These are phyloP conservation scores for Wiebesia pumilae DNA, from an alignment of 1,140 invertebrate species.

Conservation along the genomic window DNA sequence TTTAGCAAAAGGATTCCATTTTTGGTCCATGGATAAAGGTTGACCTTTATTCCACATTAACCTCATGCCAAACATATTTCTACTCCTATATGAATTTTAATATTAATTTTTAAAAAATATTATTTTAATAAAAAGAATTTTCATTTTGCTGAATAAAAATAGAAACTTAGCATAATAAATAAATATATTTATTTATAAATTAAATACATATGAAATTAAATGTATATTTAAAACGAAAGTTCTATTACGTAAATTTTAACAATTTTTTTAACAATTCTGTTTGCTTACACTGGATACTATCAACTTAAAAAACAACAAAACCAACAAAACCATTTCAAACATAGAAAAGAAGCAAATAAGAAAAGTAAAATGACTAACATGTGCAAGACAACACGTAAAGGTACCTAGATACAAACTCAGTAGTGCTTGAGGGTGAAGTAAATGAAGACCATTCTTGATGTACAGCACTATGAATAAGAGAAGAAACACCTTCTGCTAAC, in stretches of 20 bases:
- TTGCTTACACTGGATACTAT: conserved; percentile 39
- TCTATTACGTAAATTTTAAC: conserved; percentile 25
- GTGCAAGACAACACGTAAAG: conserved; percentile 22
- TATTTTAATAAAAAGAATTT: neutral
- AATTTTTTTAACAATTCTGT: neutral
- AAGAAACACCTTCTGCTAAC: conserved; percentile 81
- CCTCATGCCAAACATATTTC: conserved; percentile 83
- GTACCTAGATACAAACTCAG: conserved; percentile 81
- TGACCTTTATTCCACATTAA: conserved; percentile 85
- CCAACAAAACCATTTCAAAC: conserved; percentile 16
- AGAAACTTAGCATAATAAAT: conserved; percentile 15
- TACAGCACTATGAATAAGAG: conserved; percentile 81
- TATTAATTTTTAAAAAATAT: conserved; percentile 16
- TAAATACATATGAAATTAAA: conserved; percentile 10
- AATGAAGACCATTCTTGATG: conserved; percentile 76
- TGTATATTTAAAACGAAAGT: conserved; percentile 24
- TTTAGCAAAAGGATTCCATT: conserved; percentile 90
- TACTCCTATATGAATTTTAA: conserved; percentile 72
- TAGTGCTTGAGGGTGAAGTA: conserved; percentile 75
- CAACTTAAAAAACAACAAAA: conserved; percentile 25
- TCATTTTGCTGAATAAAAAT: neutral
- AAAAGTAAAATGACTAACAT: conserved; percentile 37
- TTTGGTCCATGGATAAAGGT: conserved; percentile 81
- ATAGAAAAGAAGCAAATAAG: conserved; percentile 40
- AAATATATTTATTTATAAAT: neutral